Percentiles rank a stretch among this genome's conserved stretches.
Conservation (phyloP, 2,888 invertebrate species). For the Rhimphoctona megacephalus region DNA sequence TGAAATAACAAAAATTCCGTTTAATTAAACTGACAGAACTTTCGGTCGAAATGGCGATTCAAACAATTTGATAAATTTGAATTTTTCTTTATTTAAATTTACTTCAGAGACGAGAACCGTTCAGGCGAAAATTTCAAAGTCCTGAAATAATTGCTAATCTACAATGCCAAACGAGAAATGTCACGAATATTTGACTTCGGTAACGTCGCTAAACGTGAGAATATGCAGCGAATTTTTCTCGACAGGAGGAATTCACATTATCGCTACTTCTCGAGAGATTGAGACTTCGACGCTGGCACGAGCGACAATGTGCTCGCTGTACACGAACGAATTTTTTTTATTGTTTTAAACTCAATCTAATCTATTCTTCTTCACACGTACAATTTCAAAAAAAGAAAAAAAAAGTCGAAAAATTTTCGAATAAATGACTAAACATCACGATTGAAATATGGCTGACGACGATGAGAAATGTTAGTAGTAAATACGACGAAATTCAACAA, state of each 20-base stretch:
- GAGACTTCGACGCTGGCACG: background rate
- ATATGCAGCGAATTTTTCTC: constrained; percentile 24
- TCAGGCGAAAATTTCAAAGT: background rate
- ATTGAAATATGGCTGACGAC: background rate
- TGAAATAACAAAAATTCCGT: background rate
- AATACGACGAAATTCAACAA: background rate
- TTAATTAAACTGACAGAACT: background rate
- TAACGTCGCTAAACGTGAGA: constrained; percentile 62
- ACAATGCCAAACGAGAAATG: constrained; percentile 11
- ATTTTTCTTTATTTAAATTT: background rate
- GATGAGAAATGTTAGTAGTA: background rate
- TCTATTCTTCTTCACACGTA: background rate
- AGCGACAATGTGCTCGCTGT: background rate
- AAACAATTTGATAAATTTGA: background rate
- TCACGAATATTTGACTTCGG: constrained; percentile 59
- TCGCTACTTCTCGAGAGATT: background rate
- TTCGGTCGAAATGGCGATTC: background rate
- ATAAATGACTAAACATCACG: background rate
- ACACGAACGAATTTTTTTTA: background rate
- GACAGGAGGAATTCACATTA: background rate
- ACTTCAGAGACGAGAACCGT: background rate
- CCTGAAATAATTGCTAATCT: background rate
- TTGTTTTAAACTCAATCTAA: background rate
- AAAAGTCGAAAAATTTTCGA: background rate
- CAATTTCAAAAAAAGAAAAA: background rate